phyloP scores from a whole-genome alignment of 2,888 invertebrate genomes.

The Neoaliturus tenellus region DNA sequence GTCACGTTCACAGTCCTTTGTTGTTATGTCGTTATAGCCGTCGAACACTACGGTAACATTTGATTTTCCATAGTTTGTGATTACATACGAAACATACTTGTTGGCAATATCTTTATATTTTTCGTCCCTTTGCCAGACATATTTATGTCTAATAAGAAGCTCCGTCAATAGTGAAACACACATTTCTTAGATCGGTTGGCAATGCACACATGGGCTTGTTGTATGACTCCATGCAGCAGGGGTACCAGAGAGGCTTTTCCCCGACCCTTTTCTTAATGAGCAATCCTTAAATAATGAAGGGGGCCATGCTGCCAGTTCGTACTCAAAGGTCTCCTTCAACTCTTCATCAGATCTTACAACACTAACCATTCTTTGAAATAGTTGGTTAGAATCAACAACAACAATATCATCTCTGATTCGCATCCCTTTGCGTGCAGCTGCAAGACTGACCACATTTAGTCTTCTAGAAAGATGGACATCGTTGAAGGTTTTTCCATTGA shows the following conservation, averaged over 20 bases:
- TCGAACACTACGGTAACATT: conserved; percentile 16
- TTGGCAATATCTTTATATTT: conserved; percentile 56
- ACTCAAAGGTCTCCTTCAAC: conserved; percentile 61
- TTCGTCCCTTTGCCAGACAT: conserved; percentile 40
- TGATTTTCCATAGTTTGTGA: not conserved
- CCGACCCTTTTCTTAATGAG: conserved; percentile 63
- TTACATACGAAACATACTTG: conserved; percentile 12
- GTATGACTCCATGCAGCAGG: not conserved
- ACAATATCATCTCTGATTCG: conserved; percentile 68
- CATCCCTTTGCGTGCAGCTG: conserved; percentile 59
- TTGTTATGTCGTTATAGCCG: not conserved
- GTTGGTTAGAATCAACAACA: conserved; percentile 64
- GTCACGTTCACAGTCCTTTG: conserved; percentile 43
- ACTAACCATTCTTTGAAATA: conserved; percentile 65
- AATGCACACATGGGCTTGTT: not conserved
- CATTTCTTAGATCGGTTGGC: not conserved
- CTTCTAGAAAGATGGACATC: conserved; percentile 45
- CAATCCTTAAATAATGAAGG: conserved; percentile 61
- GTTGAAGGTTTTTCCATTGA: conserved; percentile 59
- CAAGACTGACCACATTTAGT: conserved; percentile 47
- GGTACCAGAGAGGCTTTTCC: conserved; percentile 47
- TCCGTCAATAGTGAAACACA: not conserved
- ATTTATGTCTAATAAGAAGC: conserved; percentile 7
- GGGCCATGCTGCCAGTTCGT: conserved; percentile 64
- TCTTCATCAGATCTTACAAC: conserved; percentile 60